Conservation (phyloP, 1,140 invertebrate genomes). For the Ladona fulva region DNA sequence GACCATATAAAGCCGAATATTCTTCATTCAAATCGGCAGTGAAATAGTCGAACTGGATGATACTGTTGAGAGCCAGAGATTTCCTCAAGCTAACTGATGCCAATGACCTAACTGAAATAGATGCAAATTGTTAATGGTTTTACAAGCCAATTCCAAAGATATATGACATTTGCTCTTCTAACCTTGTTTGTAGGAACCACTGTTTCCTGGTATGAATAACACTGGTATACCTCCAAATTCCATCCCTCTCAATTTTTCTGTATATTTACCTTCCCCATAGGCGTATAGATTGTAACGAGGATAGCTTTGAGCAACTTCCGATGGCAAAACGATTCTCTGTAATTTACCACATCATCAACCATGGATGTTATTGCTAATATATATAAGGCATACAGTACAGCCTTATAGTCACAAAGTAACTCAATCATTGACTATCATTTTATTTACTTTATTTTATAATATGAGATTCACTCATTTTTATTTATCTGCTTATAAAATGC, state of each 20-base stretch:
- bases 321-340: constrained; percentile 55
- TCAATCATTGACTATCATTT: neutral
- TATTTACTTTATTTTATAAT: constrained; percentile 2
- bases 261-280: constrained; percentile 79
- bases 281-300: constrained; percentile 73
- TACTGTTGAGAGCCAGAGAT: constrained; percentile 46
- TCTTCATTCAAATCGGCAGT: constrained; percentile 76
- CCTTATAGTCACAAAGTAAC: no score
- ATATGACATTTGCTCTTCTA: constrained; percentile 22
- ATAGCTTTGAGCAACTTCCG: constrained; percentile 47
- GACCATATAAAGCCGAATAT: constrained; percentile 66
- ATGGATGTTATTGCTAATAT: no score
- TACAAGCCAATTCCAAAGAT: neutral
- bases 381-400: no score
- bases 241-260: constrained; percentile 56
- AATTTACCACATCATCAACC: no score
- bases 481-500: no score
- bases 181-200: constrained; percentile 84
- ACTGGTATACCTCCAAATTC: constrained; percentile 79
- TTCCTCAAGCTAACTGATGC: constrained; percentile 81
- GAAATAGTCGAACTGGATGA: constrained; percentile 82
- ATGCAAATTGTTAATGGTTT: constrained; percentile 12
- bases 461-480: no score
- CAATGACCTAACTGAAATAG: constrained; percentile 61
- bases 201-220: constrained; percentile 86